Conservation (phyloP, 2,113 vertebrate genomes). For the Trichomycterus rosablanca region DNA sequence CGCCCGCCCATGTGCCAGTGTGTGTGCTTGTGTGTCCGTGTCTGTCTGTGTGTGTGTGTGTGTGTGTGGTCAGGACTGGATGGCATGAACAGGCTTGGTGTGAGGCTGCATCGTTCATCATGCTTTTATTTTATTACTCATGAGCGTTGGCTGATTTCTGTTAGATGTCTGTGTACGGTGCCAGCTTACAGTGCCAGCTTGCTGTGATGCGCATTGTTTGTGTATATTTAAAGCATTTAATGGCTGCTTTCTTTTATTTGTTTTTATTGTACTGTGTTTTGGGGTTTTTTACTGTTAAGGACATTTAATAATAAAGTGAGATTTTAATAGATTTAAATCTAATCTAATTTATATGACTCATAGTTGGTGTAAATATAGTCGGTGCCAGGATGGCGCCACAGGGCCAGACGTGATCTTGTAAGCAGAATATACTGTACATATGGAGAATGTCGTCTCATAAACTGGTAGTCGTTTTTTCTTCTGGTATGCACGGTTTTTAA, state of each 20-base stretch:
- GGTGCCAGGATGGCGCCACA: no score
- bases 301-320: slow-evolving; percentile 27
- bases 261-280: slow-evolving; percentile 7
- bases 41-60: slow-evolving; percentile 38
- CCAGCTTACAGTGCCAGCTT: slow-evolving; percentile 25
- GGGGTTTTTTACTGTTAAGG: slow-evolving; percentile 41
- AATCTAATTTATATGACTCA: no score
- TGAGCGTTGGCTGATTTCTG: no score
- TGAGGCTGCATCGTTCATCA: no score
- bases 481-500: no score
- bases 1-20: slow-evolving; percentile 84
- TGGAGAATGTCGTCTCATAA: no score
- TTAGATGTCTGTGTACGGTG: slow-evolving; percentile 23
- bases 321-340: no score
- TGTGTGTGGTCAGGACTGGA: slow-evolving; percentile 6
- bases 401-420: no score
- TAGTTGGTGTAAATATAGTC: no score
- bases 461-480: no score
- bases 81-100: background rate
- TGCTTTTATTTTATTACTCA: no score
- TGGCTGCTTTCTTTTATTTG: slow-evolving; percentile 17
- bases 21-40: slow-evolving; percentile 50
- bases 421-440: no score
- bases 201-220: slow-evolving; percentile 28
- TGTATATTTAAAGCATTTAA: slow-evolving; percentile 23